Conservation (phyloP, 92 coral and sea anemone species). For the Meandrina meandrites region DNA sequence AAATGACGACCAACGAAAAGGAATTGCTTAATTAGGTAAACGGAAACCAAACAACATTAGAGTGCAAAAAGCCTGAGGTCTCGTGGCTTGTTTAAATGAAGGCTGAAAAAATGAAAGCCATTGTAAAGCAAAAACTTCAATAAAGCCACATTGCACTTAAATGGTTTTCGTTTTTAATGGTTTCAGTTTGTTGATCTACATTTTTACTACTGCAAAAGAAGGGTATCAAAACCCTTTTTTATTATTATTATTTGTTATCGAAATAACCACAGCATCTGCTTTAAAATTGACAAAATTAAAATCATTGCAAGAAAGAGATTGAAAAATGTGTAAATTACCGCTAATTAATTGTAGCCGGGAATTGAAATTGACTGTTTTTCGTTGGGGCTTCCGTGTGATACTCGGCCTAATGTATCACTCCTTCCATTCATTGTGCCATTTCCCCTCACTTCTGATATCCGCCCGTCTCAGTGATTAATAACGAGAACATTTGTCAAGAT, state of each 20-base stretch:
- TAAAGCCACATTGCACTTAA: neutral
- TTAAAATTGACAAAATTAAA: conserved; percentile 41
- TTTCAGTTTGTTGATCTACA: conserved; percentile 1
- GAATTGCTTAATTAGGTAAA: conserved; percentile 24
- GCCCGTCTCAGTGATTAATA: conserved; percentile 22
- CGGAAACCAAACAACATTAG: conserved; percentile 49
- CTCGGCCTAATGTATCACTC: conserved; percentile 32
- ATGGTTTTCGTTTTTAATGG: neutral
- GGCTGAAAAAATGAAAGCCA: neutral
- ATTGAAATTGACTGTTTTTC: conserved; percentile 20
- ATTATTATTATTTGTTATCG: conserved; percentile 32
- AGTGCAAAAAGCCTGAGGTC: conserved; percentile 19
- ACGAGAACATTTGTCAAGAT: conserved; percentile 17
- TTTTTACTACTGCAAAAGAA: neutral
- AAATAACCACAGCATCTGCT: conserved; percentile 40
- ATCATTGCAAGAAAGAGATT: conserved; percentile 44
- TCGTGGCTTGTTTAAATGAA: conserved; percentile 9
- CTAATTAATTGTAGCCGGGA: conserved; percentile 30
- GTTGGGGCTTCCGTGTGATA: conserved; percentile 27
- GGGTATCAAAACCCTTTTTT: conserved; percentile 4
- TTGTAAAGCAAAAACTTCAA: neutral
- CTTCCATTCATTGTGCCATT: conserved; percentile 24
- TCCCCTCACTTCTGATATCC: conserved; percentile 32
- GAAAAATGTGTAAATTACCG: conserved; percentile 39
- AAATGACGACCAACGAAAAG: conserved; percentile 29